Evolutionary conservation across 2,113 vertebrate species (phyloP).

Genomic region (Donacobius atricapilla): DNA sequence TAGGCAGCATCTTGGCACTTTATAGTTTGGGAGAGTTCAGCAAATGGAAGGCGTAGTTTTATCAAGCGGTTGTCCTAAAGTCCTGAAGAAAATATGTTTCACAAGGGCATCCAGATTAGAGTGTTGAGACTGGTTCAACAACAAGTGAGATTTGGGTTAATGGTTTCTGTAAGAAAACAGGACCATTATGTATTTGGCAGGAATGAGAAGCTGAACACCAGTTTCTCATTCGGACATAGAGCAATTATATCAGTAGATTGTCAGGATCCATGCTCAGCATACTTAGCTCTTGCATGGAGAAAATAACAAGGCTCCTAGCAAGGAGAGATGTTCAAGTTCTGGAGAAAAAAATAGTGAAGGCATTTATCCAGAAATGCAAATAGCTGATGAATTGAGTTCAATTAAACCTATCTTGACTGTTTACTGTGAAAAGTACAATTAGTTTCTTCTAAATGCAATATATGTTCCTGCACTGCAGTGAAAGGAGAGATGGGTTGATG

Average conservation of each 20-base stretch:
- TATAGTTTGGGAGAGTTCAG: not conserved
- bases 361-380: not conserved
- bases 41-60: not conserved
- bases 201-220: slow-evolving; percentile 32
- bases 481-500: not conserved
- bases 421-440: not conserved
- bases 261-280: slow-evolving; percentile 43
- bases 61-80: not conserved
- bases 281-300: not conserved
- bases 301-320: not conserved
- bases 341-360: not conserved
- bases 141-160: not conserved
- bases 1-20: not conserved
- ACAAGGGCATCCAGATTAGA: not conserved
- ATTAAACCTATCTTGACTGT: not conserved
- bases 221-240: slow-evolving; percentile 37
- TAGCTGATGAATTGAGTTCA: not conserved
- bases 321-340: slow-evolving; percentile 9
- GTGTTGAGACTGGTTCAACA: not conserved
- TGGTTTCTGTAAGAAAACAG: not conserved
- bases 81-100: not conserved
- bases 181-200: not conserved
- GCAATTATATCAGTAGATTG: slow-evolving; percentile 44
- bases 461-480: not conserved
- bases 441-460: not conserved